Evolutionary conservation across 1,140 invertebrate species (phyloP).

Genomic region (Cydia strobilella): DNA sequence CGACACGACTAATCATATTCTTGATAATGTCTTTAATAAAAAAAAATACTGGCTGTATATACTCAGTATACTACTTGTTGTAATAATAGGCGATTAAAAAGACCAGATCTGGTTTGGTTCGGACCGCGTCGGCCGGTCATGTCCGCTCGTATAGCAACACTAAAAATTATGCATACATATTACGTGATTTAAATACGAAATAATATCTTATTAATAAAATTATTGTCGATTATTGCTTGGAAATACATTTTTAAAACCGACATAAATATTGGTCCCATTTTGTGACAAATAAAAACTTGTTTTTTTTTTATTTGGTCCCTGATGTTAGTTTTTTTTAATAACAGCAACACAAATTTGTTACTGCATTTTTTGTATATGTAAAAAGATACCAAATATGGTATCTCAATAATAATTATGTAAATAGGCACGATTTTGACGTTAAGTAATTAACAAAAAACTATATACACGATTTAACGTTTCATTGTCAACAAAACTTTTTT

Average conservation of each 20-base stretch:
- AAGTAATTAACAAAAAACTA: too few relatives aligned
- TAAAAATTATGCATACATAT: not conserved
- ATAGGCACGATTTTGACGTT: too few relatives aligned
- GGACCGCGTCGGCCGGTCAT: not conserved
- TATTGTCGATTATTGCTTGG: conserved; percentile 28
- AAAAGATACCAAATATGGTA: not conserved
- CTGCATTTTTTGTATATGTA: not conserved
- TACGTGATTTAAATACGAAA: conserved; percentile 16
- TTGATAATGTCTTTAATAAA: not conserved
- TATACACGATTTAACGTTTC: too few relatives aligned
- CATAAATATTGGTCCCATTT: conserved; percentile 1
- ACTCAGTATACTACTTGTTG: not conserved
- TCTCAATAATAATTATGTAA: too few relatives aligned
- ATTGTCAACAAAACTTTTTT: too few relatives aligned
- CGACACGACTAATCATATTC: not conserved
- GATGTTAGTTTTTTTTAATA: not conserved
- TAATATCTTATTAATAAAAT: not conserved
- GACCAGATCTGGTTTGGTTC: not conserved
- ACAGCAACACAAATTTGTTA: not conserved
- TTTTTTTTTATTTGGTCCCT: not conserved
- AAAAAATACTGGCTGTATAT: not conserved
- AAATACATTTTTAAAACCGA: not conserved
- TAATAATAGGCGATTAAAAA: not conserved
- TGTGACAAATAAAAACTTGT: conserved; percentile 1
- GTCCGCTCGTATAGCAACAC: not conserved